These are phyloP conservation scores for Caenorhabditis becei DNA, from an alignment of 2,888 invertebrate genomes.

Conservation along the genomic window DNA sequence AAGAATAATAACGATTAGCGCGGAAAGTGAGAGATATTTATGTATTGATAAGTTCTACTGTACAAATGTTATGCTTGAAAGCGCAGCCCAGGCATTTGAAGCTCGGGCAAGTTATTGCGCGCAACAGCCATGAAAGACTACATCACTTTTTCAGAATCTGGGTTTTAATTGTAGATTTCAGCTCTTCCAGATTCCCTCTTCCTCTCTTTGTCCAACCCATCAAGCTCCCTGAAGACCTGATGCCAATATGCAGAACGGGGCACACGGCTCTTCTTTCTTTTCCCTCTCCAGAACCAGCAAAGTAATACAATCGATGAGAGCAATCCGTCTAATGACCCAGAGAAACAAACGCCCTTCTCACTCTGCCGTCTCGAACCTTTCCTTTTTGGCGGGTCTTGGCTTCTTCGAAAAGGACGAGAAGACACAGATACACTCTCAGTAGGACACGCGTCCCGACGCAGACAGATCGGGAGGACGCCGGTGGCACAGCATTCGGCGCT, in stretches of 20 bases:
- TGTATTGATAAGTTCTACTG: too few relatives aligned
- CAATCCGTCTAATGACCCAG: conserved; percentile 41
- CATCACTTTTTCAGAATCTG: too few relatives aligned
- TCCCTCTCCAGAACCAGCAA: conserved; percentile 4
- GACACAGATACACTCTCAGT: conserved; percentile 41
- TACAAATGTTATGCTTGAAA: too few relatives aligned
- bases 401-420: conserved; percentile 43
- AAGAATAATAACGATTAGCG: too few relatives aligned
- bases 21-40: too few relatives aligned
- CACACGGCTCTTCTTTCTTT: conserved; percentile 5
- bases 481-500: conserved; percentile 22
- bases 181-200: not conserved
- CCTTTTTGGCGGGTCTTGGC: conserved; percentile 11
- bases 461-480: conserved; percentile 34
- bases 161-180: too few relatives aligned
- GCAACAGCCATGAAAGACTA: too few relatives aligned
- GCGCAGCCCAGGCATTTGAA: too few relatives aligned
- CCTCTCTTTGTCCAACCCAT: not conserved
- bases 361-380: conserved; percentile 9
- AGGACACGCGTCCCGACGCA: conserved; percentile 25
- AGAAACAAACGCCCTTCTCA: conserved; percentile 31
- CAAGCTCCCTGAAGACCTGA: conserved; percentile 13
- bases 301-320: conserved; percentile 41
- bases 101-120: too few relatives aligned
- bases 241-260: conserved; percentile 31